Base-by-base conservation (phyloP, 2,113 vertebrate genomes). In the Notothenia rossii region DNA sequence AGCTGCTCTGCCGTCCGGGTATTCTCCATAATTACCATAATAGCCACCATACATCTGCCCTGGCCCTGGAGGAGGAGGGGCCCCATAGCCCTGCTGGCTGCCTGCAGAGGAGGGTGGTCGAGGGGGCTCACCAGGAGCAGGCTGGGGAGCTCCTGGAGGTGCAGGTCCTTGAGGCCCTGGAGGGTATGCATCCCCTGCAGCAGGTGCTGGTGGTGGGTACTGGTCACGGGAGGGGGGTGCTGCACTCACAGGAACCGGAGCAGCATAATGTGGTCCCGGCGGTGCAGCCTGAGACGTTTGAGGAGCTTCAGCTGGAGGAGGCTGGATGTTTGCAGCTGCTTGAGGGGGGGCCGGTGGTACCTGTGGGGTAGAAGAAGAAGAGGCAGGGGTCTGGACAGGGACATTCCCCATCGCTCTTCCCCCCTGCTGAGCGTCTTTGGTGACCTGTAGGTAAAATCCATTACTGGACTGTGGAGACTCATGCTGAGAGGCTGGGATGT, bases 381-480 rank as follows among this genome's bases (percentile, higher is more conserved):
- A 65, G 29, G 81, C 0, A 72, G 93, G 51, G 36, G 80, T 76
- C 71, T 88, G 91, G 81, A 74, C 18, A 75, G 86, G 0, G 46
- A 63, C 78, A 68, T 93, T 95, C 36, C 83, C 90, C 25, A 93
- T 95, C 2, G 77, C 62, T 18, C 81, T 91, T 59, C 58, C 66
- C 61, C 93, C 93, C 49, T 92, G 95, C 84, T 95, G 96, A 0
- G 88, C 90, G 69, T 96, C 96, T 95, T 96, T 96, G 73, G 95
- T 97, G 83, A 99, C 97, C 96, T 99, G 98, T 85, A 96, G 96
- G 87, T 98, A 98, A 92, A 98, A 98, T 93, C 74, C 94, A 89
- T 96, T 95, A 93, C 72, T 95, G 20, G 72, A 79, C 58, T 86
- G 85, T 53, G 85, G 22, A 73, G 74, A 50, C 87, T 95, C 70